Conservation (phyloP, 2,888 invertebrate genomes). For the Sthenelais limicola region DNA sequence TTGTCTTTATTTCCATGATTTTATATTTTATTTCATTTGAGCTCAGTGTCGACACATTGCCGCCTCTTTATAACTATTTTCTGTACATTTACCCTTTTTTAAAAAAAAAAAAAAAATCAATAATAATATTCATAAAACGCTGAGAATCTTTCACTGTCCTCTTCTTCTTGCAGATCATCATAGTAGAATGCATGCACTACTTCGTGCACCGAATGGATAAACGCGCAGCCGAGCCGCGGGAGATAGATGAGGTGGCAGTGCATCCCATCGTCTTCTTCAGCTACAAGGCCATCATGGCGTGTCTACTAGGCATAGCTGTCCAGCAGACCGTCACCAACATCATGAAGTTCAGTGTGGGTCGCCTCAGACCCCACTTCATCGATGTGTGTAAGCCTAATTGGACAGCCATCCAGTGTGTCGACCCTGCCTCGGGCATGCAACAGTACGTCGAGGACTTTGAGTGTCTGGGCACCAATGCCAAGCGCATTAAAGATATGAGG, state of each 20-base stretch:
- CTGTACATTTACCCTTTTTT: no score
- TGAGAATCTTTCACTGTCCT: no score
- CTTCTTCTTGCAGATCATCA: constrained; percentile 41
- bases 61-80: no score
- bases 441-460: constrained; percentile 57
- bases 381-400: constrained; percentile 83
- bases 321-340: constrained; percentile 91
- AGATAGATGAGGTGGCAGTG: constrained; percentile 11
- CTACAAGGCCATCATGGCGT: constrained; percentile 28
- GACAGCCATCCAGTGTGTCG: constrained; percentile 47
- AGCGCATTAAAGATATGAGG: constrained; percentile 51
- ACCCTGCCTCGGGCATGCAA: neutral
- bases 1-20: no score
- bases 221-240: neutral
- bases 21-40: no score
- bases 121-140: no score
- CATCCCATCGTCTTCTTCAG: constrained; percentile 8
- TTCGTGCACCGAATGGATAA: neutral
- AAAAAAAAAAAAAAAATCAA: no score
- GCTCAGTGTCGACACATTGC: no score
- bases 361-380: constrained; percentile 93
- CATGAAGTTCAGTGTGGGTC: constrained; percentile 92
- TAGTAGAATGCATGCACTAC: constrained; percentile 38
- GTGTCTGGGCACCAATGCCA: constrained; percentile 54
- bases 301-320: constrained; percentile 75